These are phyloP conservation scores for Acanthochromis polyacanthus DNA, from an alignment of 2,113 vertebrate species.

Conservation along the genomic window DNA sequence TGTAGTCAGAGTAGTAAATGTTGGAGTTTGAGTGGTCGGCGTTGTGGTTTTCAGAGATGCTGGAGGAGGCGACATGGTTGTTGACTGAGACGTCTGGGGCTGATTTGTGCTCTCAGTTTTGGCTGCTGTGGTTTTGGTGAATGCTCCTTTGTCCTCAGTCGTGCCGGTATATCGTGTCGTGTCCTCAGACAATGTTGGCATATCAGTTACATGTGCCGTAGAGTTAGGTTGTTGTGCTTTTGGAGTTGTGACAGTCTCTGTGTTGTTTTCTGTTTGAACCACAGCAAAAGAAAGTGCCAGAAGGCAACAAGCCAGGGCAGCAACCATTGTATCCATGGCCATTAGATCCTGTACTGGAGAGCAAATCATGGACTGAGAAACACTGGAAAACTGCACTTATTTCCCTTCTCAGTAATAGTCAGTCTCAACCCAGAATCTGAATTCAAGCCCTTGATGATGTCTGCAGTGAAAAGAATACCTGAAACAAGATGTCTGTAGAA, in stretches of 20 bases:
- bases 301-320: conserved; percentile 41
- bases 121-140: background rate
- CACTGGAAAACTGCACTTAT: background rate
- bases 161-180: conserved; percentile 27
- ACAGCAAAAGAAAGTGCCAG: conserved; percentile 42
- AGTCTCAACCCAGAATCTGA: background rate
- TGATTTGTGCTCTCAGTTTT: conserved; percentile 38
- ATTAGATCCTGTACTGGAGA: conserved; percentile 38
- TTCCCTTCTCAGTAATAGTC: background rate
- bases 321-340: conserved; percentile 53
- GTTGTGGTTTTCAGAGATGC: conserved; percentile 11
- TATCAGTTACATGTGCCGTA: background rate
- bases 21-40: conserved; percentile 4
- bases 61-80: conserved; percentile 14
- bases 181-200: background rate
- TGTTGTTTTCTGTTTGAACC: conserved; percentile 1
- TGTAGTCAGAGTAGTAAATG: conserved; percentile 14
- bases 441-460: no score
- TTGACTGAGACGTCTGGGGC: conserved; percentile 19
- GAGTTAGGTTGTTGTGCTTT: conserved; percentile 13
- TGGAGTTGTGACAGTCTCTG: background rate
- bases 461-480: no score
- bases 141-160: background rate
- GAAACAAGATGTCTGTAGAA: background rate
- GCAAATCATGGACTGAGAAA: conserved; percentile 10